Conservation (phyloP, 2,113 vertebrate species). For the Mungos mungo region DNA sequence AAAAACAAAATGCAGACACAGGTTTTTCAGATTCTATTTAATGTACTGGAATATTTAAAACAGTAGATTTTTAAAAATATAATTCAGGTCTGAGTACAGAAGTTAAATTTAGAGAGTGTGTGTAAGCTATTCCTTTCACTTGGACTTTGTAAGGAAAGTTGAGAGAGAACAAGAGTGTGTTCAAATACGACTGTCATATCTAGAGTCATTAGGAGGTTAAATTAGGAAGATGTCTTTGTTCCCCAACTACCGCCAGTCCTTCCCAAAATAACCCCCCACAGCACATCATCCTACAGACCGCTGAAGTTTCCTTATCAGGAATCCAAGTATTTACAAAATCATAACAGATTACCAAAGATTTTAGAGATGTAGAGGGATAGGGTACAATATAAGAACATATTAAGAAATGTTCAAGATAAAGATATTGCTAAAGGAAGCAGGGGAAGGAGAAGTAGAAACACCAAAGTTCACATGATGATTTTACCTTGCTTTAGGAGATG, state of each 20-base stretch:
- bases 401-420: neutral
- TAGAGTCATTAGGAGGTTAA: neutral
- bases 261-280: neutral
- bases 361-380: neutral
- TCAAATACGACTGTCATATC: neutral
- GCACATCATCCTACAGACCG: neutral
- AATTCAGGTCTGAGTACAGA: neutral
- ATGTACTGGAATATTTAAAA: neutral
- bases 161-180: neutral
- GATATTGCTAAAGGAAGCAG: neutral
- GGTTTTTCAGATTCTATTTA: neutral
- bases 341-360: neutral
- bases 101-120: neutral
- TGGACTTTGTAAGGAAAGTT: neutral
- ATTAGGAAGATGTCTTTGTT: neutral
- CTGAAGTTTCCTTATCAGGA: neutral
- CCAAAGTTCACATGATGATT: neutral
- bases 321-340: neutral
- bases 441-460: neutral
- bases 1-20: neutral
- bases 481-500: neutral
- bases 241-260: neutral
- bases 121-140: neutral
- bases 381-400: neutral
- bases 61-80: neutral